Base-by-base conservation (phyloP, 2,797 vertebrate genomes). In the Alectoris magna region DNA sequence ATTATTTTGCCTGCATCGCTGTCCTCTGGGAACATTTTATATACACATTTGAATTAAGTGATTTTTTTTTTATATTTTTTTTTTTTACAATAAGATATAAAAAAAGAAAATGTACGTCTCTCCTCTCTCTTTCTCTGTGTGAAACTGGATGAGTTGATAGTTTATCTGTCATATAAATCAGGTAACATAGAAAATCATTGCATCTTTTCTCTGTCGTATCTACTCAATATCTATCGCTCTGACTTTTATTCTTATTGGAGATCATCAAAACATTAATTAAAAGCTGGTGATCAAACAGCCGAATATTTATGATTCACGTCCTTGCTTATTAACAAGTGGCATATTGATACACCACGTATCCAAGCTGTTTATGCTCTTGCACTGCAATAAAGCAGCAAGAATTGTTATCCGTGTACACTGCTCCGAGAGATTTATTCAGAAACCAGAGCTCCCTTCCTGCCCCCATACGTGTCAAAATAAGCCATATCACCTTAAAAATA, bases 221-320 rank as follows among this genome's bases (percentile, higher is more conserved):
- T 93, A 74, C 89, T 97, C 96, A 95, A 41, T 97, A 97, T 92
- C 96, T 91, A 95, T 90, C 77, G 64, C 66, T 95, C 95, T 96
- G 96, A 96, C 94, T 97, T 97, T 96, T 96, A 96, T 96, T 97
- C 96, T 96, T 96, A 96, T 97, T 96, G 96, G 96, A 96, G 95
- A 96, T 96, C 96, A 96, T 97, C 96, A 96, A 97, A 97, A 97
- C 96, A 96, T 96, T 97, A 97, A 97, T 97, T 97, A 96, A 97
- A 97, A 97, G 96, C 82, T 84, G 90, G 87, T 96, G 96, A 97
- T 97, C 97, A 97, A 97, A 96, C 94, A 96, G 91, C 72, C 16
- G 46, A 96, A 97, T 96, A 97, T 96, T 97, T 97, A 97, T 96
- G 91, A 97, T 97, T 96, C 94, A 94, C 46, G 8, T 95, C 94